Percentiles rank a stretch among this genome's conserved stretches.
Evolutionary conservation across 1,140 invertebrate genomes (phyloP).

Genomic region (Trigoniulus corallinus): DNA sequence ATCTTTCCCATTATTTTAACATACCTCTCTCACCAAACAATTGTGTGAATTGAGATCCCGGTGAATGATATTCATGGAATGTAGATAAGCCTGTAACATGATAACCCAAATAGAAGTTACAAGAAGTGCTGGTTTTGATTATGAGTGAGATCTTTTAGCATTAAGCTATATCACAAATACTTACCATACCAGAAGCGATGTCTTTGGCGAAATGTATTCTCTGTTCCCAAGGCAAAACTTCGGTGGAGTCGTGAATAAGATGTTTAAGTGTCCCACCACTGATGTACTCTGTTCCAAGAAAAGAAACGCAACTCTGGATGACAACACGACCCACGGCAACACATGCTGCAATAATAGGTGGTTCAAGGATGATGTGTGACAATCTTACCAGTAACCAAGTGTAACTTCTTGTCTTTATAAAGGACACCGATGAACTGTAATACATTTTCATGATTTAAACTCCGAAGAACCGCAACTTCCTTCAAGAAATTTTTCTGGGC

Average conservation of each 20-base stretch:
- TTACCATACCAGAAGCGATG: slow-evolving; percentile 69
- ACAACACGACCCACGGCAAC: too few species aligned
- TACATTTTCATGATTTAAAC: slow-evolving; percentile 74
- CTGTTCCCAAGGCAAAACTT: slow-evolving; percentile 60
- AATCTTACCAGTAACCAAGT: slow-evolving; percentile 49
- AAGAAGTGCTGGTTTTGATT: too few species aligned
- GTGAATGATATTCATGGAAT: slow-evolving; percentile 87
- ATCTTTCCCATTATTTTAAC: too few species aligned
- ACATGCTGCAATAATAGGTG: too few species aligned
- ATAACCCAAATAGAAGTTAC: not conserved
- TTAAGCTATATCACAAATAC: too few species aligned
- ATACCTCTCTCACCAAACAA: slow-evolving; percentile 68
- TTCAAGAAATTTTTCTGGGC: slow-evolving; percentile 86
- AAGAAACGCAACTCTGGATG: not conserved
- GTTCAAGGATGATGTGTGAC: too few species aligned
- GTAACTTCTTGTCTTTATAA: slow-evolving; percentile 79
- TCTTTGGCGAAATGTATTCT: slow-evolving; percentile 72
- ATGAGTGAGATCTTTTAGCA: too few species aligned
- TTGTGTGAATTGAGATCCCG: slow-evolving; percentile 93
- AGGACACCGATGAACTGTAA: slow-evolving; percentile 81
- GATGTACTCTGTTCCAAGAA: slow-evolving; percentile 51
- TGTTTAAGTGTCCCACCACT: slow-evolving; percentile 75
- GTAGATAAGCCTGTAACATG: slow-evolving; percentile 49
- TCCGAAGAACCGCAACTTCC: slow-evolving; percentile 76
- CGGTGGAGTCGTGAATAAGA: slow-evolving; percentile 50